These are phyloP conservation scores for Cryptocheilus praepositus DNA, from an alignment of 2,888 invertebrate genomes.

Conservation along the genomic window DNA sequence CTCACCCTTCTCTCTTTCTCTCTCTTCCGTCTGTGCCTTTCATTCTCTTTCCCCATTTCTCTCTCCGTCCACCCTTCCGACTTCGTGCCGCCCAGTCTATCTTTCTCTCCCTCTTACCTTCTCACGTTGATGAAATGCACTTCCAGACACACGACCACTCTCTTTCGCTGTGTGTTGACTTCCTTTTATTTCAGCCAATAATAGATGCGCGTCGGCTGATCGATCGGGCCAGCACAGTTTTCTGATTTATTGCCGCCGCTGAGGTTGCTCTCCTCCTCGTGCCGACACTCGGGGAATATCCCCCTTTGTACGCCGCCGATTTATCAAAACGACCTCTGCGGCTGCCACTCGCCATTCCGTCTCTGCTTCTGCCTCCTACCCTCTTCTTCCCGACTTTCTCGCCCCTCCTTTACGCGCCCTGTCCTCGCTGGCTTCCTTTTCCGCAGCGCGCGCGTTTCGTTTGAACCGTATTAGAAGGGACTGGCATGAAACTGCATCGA, in stretches of 20 bases:
- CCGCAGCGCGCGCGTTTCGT: no score
- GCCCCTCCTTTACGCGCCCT: not conserved
- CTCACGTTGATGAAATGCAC: conserved; percentile 66
- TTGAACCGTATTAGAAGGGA: no score
- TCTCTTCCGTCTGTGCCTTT: conserved; percentile 22
- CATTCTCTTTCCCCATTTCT: conserved; percentile 24
- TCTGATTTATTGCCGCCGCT: conserved; percentile 59
- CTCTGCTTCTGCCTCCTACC: conserved; percentile 18
- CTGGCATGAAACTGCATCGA: no score
- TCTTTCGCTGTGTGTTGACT: conserved; percentile 49
- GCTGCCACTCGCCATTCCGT: not conserved
- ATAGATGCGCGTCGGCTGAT: conserved; percentile 61
- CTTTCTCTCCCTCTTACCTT: conserved; percentile 28
- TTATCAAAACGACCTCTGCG: not conserved
- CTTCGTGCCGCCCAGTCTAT: conserved; percentile 14
- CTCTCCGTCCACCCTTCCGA: conserved; percentile 10
- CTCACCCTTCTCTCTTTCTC: conserved; percentile 28
- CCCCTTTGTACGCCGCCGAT: not conserved
- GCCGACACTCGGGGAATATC: conserved; percentile 3
- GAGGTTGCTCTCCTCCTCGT: conserved; percentile 17
- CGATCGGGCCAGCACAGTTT: conserved; percentile 62
- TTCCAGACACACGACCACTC: conserved; percentile 57
- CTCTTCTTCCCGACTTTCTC: no score
- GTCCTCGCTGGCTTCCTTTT: not conserved
- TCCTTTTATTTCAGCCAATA: conserved; percentile 66